A percentile compares a stretch with the other conserved stretches of the same genome.
phyloP scores from a whole-genome alignment of 1,140 invertebrate genomes.

The Anastrepha obliqua region DNA sequence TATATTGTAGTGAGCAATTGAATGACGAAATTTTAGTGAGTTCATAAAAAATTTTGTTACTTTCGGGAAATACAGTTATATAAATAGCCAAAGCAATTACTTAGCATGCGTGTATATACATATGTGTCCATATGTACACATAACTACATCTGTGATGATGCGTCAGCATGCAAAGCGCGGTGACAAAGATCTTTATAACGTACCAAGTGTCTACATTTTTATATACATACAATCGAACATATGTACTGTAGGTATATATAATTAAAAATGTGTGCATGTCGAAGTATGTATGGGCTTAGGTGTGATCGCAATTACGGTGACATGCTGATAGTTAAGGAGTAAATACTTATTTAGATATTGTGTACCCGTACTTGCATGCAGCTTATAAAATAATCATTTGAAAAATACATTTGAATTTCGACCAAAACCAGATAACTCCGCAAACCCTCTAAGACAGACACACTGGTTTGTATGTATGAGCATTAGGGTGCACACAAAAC shows the following conservation, averaged over 20 bases:
- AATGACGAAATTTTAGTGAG: background rate
- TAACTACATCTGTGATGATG: background rate
- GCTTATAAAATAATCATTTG: no score
- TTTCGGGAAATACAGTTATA: background rate
- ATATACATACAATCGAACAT: background rate
- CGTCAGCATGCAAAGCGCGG: constrained; percentile 3
- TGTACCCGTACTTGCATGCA: no score
- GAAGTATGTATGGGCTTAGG: background rate
- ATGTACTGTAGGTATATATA: background rate
- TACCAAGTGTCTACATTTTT: background rate
- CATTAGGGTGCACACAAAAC: no score
- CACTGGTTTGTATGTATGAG: no score
- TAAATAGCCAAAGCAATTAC: background rate
- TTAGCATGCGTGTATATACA: background rate
- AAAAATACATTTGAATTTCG: no score
- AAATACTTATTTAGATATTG: background rate
- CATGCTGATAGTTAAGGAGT: background rate
- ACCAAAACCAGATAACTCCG: no score
- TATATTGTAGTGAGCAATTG: background rate
- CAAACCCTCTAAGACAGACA: no score
- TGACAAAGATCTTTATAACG: background rate
- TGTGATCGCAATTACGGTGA: background rate
- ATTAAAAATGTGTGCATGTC: background rate
- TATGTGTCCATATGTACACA: background rate
- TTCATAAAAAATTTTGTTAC: background rate